Conservation (phyloP, 2,888 invertebrate species). For the Ecliptopera silaceata region DNA sequence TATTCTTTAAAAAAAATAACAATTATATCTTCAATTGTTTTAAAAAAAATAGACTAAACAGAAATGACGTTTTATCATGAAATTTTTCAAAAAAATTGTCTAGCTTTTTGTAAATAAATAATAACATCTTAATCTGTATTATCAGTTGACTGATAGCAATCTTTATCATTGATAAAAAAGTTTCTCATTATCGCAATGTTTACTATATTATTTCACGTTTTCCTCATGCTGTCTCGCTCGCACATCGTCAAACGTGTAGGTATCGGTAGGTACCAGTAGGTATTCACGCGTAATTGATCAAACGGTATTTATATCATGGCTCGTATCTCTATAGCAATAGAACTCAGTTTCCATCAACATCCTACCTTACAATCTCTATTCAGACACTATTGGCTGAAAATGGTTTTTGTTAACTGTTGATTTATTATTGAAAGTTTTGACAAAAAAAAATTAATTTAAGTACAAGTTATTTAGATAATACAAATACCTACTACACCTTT, state of each 20-base stretch:
- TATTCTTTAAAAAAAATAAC: too few relatives aligned
- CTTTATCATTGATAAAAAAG: constrained; percentile 30
- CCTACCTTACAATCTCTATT: constrained; percentile 4
- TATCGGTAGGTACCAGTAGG: constrained; percentile 46
- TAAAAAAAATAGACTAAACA: too few relatives aligned
- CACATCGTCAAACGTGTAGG: constrained; percentile 40
- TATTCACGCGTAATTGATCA: constrained; percentile 32
- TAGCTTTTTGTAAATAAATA: background rate
- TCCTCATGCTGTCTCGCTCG: constrained; percentile 72
- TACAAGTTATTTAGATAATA: too few relatives aligned
- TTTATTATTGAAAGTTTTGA: too few relatives aligned
- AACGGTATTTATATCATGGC: constrained; percentile 59
- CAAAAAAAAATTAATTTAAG: too few relatives aligned
- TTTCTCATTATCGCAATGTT: constrained; percentile 44
- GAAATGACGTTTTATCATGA: too few relatives aligned
- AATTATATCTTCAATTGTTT: too few relatives aligned
- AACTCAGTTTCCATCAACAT: constrained; percentile 35
- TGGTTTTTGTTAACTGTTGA: too few relatives aligned
- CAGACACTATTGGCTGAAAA: constrained; percentile 5
- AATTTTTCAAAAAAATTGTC: too few relatives aligned
- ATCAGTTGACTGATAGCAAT: constrained; percentile 19
- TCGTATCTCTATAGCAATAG: constrained; percentile 48
- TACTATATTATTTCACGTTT: constrained; percentile 69
- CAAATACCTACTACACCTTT: too few relatives aligned
- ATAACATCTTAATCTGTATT: background rate